Evolutionary conservation across 2,888 invertebrate species (phyloP), one percentile per base, ranked within the genome.

Genomic region (Anthoptus insignis): DNA sequence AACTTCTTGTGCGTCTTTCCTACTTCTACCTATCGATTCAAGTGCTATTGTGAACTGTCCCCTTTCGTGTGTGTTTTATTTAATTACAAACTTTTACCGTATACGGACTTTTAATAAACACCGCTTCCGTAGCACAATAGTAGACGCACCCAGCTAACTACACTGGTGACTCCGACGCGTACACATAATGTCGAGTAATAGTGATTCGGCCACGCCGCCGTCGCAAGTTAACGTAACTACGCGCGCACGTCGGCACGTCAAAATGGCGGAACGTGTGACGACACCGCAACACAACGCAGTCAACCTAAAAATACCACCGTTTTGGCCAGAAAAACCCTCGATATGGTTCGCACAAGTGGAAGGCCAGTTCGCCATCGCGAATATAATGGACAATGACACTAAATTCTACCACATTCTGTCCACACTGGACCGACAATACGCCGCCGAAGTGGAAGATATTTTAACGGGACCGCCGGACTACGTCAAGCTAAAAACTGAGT

Each of bases 321-420:
- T 76, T 53, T 75, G 75, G 74, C 66, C 74, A 1, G 72, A 76
- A 16, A 69, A 74, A 61, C 74, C 74, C 0, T 68, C 66, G 0
- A 50, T 75, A 9, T 76, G 76, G 76, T 76, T 76, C 58, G 72
- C 72, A 0, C 72, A 74, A 53, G 53, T 77, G 0, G 76, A 78
- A 47, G 73, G 71, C 0, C 75, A 77, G 19, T 78, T 78, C 45
- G 53, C 60, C 0, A 50, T 75, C 1, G 64, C 70, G 0, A 65
- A 60, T 1, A 75, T 79, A 0, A 42, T 42, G 8, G 56, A 56
- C 13, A 14, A 27, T 11, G 8, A 1, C 8, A 42, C 27, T 1
- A 56, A 56, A 42, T 56, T 42, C 27, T 56, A 56, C 19, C 56
- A 56, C n/a, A 42, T 56, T n/a, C 19, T 54, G 54, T 22, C 54